Percentiles rank a stretch among this genome's conserved stretches.
phyloP scores from a whole-genome alignment of 2,113 vertebrate genomes.

The Chaetops frenatus region DNA sequence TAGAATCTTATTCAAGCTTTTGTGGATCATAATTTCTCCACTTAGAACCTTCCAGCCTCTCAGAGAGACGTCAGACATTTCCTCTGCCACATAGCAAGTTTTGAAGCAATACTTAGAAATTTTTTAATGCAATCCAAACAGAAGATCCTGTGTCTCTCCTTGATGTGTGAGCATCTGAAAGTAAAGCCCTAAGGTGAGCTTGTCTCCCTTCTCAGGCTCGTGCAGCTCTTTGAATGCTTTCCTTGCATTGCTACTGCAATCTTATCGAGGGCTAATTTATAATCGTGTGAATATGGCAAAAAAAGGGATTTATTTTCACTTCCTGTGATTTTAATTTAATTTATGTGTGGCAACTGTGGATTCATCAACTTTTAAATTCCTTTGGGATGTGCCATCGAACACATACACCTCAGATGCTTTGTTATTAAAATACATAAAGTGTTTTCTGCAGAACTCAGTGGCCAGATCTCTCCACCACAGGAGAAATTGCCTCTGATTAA shows the following conservation, averaged over 20 bases:
- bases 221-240: neutral
- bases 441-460: neutral
- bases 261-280: neutral
- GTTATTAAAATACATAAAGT: neutral
- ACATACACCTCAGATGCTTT: neutral
- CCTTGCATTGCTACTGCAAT: neutral
- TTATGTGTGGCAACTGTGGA: neutral
- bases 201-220: neutral
- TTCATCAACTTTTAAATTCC: neutral
- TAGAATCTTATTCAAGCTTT: neutral
- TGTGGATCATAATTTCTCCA: neutral
- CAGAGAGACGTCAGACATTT: neutral
- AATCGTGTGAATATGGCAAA: neutral
- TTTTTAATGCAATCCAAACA: neutral
- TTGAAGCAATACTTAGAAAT: neutral
- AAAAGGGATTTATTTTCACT: neutral
- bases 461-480: neutral
- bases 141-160: neutral
- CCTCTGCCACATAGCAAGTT: neutral
- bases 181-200: neutral
- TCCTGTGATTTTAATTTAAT: neutral
- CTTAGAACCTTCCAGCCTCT: neutral
- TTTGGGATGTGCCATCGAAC: neutral
- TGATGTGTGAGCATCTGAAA: neutral
- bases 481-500: neutral